Base-by-base conservation (phyloP, 2,888 invertebrate genomes). In the Drosophila meridionalis region DNA sequence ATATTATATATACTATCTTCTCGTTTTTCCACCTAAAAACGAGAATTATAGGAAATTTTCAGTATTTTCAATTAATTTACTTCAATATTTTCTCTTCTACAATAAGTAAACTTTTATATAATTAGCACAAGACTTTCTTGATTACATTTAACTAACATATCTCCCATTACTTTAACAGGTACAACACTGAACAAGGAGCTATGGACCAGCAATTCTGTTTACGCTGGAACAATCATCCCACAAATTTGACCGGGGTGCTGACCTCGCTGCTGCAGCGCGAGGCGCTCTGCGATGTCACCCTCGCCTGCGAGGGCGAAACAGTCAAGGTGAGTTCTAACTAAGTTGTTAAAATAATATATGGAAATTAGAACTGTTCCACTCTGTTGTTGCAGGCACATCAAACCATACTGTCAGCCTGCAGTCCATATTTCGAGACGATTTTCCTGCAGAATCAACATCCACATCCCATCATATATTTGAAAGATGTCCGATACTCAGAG, bases 171-270 rank as follows among this genome's bases (percentile, higher is more conserved):
- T 14, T 0, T 66, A 76, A 9, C 73, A 93, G 93, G 92, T 93
- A 92, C 93, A 93, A 92, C 92, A 93, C 93, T 93, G 93, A 93
- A 93, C 93, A 93, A 93, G 93, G 93, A 93, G 93, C 96, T 96
- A 95, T 94, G 93, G 94, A 94, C 92, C 94, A 94, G 93, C 97
- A 97, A 95, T 98, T 97, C 94, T 97, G 97, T 94, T 95, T 98
- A 94, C 96, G 97, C 95, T 98, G 97, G 97, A 97, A 97, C 95
- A 98, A 97, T 95, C 97, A 97, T 95, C 97, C 97, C 93, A 96
- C 95, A 94, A 97, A 97, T 94, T 95, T 98, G 94, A 97, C 97
- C 93, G 97, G 97, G 94, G 97, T 97, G 92, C 95, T 97, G 91
- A 96, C 96, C 92, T 97, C 97, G 93, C 95, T 97, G 92, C 94